These are phyloP conservation scores for Sarcophaga carnaria DNA, from an alignment of 2,888 invertebrate genomes.

Conservation along the genomic window DNA sequence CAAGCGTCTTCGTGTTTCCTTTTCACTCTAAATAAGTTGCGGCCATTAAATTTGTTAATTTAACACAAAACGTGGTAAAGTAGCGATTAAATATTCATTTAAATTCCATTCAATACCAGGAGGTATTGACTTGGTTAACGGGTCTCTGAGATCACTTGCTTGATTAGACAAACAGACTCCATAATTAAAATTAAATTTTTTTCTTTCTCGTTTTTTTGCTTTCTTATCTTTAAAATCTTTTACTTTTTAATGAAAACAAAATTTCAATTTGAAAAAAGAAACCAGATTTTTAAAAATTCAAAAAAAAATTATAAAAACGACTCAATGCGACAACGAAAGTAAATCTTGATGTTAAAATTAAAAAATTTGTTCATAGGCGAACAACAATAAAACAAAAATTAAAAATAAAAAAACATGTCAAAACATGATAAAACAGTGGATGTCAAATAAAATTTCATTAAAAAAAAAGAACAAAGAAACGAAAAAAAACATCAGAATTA, in stretches of 20 bases:
- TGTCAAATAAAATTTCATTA: neutral
- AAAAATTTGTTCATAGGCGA: neutral
- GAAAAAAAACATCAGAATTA: conserved; percentile 30
- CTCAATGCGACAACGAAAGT: conserved; percentile 27
- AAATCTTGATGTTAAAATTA: conserved; percentile 11
- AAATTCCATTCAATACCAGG: conserved; percentile 10
- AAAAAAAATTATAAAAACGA: conserved; percentile 41
- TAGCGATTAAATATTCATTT: conserved; percentile 20
- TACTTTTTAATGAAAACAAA: conserved; percentile 22
- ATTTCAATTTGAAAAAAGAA: neutral
- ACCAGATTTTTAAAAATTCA: conserved; percentile 12
- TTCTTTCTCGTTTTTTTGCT: neutral
- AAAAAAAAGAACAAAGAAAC: neutral
- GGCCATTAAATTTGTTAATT: neutral
- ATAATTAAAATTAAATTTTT: conserved; percentile 40
- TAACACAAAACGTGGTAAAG: neutral
- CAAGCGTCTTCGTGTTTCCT: too few relatives aligned
- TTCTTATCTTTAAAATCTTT: conserved; percentile 55
- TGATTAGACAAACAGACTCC: conserved; percentile 65
- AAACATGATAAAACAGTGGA: conserved; percentile 18
- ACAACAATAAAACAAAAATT: too few relatives aligned
- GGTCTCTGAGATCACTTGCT: neutral
- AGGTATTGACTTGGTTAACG: conserved; percentile 7
- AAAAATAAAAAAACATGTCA: conserved; percentile 28
- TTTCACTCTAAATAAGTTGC: neutral